Evolutionary conservation across 2,888 invertebrate genomes (phyloP).

Genomic region (Zygothrica quintamaculata): DNA sequence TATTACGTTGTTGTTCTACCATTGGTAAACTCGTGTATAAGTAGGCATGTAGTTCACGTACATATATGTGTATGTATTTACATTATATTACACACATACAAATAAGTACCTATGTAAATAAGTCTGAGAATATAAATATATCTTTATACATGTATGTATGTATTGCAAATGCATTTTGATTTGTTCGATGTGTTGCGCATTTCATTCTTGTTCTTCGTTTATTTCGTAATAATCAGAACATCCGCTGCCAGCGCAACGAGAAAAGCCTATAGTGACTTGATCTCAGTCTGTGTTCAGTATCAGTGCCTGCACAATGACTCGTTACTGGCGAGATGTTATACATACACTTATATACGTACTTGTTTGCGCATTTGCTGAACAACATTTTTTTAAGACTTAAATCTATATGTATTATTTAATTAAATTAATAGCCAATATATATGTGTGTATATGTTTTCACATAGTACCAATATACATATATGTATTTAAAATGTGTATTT

Average conservation of each 20-base stretch:
- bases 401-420: slow-evolving; percentile 58
- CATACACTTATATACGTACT: too few relatives aligned
- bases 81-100: not conserved
- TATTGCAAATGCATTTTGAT: slow-evolving; percentile 50
- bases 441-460: slow-evolving; percentile 24
- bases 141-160: not conserved
- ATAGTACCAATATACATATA: not conserved
- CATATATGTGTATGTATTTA: slow-evolving; percentile 4
- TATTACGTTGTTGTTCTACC: slow-evolving; percentile 52
- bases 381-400: slow-evolving; percentile 27
- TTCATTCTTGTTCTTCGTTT: slow-evolving; percentile 66
- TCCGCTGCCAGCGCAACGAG: slow-evolving; percentile 51
- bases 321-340: slow-evolving; percentile 48
- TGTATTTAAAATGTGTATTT: slow-evolving; percentile 41
- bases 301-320: slow-evolving; percentile 23
- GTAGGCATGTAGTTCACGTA: slow-evolving; percentile 10
- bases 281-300: slow-evolving; percentile 18
- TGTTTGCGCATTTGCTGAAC: not conserved
- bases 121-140: not conserved
- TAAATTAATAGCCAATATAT: slow-evolving; percentile 37
- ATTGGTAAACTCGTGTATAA: slow-evolving; percentile 26
- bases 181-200: slow-evolving; percentile 45
- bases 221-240: slow-evolving; percentile 77
- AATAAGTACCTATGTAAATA: not conserved
- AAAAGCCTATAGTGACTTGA: not conserved